A percentile compares a stretch with the other conserved stretches of the same genome.
Evolutionary conservation across 2,113 vertebrate species (phyloP).

Genomic region (Forbesichthys papilliferus): DNA sequence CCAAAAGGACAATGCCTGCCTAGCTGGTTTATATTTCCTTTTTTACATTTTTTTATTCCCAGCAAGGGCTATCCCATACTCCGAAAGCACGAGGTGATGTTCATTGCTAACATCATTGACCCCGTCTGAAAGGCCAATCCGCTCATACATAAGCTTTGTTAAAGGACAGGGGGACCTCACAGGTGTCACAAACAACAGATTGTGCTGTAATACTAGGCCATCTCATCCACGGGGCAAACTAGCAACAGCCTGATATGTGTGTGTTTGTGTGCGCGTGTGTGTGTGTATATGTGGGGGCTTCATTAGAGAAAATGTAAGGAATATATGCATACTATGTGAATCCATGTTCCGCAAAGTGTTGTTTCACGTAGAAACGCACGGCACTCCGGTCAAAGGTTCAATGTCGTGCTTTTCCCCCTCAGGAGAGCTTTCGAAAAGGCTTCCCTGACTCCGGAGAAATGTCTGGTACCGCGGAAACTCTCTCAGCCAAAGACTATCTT

Average conservation of each 20-base stretch:
- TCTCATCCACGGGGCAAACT: constrained; percentile 25
- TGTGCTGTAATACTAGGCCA: constrained; percentile 39
- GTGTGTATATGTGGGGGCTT: constrained; percentile 1
- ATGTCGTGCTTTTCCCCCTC: constrained; percentile 11
- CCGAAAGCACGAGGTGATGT: constrained; percentile 3
- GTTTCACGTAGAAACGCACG: constrained; percentile 24
- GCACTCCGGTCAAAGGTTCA: constrained; percentile 48
- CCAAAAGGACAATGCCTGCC: not conserved
- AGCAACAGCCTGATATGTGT: not conserved
- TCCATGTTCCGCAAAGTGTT: constrained; percentile 9
- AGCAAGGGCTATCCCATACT: not conserved
- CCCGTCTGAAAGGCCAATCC: constrained; percentile 52
- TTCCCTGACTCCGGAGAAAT: constrained; percentile 60
- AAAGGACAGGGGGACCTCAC: constrained; percentile 33
- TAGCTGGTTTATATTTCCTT: constrained; percentile 4
- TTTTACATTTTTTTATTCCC: not conserved
- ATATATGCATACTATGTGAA: constrained; percentile 6
- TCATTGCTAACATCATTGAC: constrained; percentile 48
- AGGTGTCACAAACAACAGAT: constrained; percentile 22
- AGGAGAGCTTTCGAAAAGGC: constrained; percentile 39
- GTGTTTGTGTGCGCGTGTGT: not conserved
- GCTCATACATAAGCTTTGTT: constrained; percentile 58
- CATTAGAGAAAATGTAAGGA: constrained; percentile 12
- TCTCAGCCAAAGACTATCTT: constrained; percentile 40
- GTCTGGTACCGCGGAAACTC: constrained; percentile 39